Conservation (phyloP, 2,888 invertebrate species). For the Shargacucullia verbasci region DNA sequence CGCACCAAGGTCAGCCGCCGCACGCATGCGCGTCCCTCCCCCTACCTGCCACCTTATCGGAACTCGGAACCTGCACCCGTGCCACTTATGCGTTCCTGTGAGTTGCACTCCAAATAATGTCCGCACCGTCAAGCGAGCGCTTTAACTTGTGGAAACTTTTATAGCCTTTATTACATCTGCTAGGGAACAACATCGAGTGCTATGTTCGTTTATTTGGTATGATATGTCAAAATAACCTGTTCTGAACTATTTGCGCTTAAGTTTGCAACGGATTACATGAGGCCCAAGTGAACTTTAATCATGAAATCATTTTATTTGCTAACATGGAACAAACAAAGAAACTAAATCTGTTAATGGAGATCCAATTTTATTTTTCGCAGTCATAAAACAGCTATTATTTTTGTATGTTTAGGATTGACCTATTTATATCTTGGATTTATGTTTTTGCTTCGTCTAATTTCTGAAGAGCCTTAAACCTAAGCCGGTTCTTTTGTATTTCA, state of each 20-base stretch:
- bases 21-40: constrained; percentile 82
- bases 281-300: no score
- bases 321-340: no score
- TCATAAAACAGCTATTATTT: no score
- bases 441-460: not conserved
- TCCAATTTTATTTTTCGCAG: no score
- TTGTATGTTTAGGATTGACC: not conserved
- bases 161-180: constrained; percentile 9
- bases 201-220: not conserved
- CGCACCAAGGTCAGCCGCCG: constrained; percentile 86
- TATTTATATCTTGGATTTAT: not conserved
- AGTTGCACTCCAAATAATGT: constrained; percentile 73
- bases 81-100: constrained; percentile 73
- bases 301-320: no score
- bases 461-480: no score
- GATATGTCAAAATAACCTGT: not conserved
- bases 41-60: constrained; percentile 56
- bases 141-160: constrained; percentile 32
- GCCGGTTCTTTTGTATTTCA: not conserved
- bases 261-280: not conserved
- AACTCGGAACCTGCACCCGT: constrained; percentile 73
- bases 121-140: constrained; percentile 40
- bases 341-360: not conserved
- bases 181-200: not conserved
- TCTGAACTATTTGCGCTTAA: not conserved